Conservation (phyloP, 2,888 invertebrate species). For the Allophyes oxyacanthae region DNA sequence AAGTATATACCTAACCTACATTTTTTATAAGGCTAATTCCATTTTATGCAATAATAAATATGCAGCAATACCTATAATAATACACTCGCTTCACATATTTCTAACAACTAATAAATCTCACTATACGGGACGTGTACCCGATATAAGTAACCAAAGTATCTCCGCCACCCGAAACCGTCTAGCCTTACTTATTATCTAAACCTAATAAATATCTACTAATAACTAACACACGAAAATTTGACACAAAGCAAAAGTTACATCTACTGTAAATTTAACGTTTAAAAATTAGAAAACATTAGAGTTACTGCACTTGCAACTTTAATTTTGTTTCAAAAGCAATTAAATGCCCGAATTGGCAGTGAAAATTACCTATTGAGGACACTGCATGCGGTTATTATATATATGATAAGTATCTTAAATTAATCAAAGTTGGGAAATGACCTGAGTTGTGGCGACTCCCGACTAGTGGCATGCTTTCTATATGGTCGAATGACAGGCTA, state of each 20-base stretch:
- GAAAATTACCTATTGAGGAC: conserved; percentile 24
- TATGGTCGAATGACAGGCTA: not conserved
- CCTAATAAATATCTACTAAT: not conserved
- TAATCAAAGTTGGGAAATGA: conserved; percentile 36
- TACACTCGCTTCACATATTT: conserved; percentile 12
- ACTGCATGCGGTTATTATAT: conserved; percentile 7
- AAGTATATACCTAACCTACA: too few species aligned
- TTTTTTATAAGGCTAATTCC: too few species aligned
- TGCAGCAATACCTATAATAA: not conserved
- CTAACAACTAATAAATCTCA: conserved; percentile 15
- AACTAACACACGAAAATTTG: conserved; percentile 10
- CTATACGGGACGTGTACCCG: conserved; percentile 7
- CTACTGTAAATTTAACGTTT: conserved; percentile 5
- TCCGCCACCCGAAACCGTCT: conserved; percentile 26
- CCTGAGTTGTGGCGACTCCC: conserved; percentile 53
- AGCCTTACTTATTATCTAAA: not conserved
- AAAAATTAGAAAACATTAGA: not conserved
- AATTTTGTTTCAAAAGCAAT: conserved; percentile 31
- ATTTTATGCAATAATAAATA: too few species aligned
- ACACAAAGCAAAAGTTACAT: conserved; percentile 33
- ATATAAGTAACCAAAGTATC: conserved; percentile 14
- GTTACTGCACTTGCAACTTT: conserved; percentile 25
- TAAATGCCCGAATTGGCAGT: conserved; percentile 54
- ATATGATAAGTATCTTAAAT: too few species aligned
- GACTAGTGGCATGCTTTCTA: conserved; percentile 21